Conservation (phyloP, 2,888 invertebrate species). For the Hoplodrina ambigua region DNA sequence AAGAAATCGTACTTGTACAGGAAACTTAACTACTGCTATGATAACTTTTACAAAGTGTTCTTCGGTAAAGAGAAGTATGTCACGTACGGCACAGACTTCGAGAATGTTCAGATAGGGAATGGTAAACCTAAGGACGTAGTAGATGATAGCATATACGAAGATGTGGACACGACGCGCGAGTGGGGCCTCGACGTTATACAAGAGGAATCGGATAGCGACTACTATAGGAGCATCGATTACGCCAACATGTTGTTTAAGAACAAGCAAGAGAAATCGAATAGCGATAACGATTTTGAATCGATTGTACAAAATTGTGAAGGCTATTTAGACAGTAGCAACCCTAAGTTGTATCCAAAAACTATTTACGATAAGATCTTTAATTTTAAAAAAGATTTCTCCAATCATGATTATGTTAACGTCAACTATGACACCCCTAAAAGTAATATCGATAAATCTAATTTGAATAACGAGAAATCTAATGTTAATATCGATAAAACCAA, state of each 20-base stretch:
- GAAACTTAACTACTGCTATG: slow-evolving; percentile 87
- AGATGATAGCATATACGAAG: slow-evolving; percentile 84
- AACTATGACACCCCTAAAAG: slow-evolving; percentile 68
- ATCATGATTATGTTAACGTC: slow-evolving; percentile 83
- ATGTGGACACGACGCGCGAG: slow-evolving; percentile 78
- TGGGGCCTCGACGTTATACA: slow-evolving; percentile 86
- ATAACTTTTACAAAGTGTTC: slow-evolving; percentile 87
- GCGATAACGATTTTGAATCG: slow-evolving; percentile 63
- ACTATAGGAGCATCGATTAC: slow-evolving; percentile 86
- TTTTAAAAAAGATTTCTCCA: slow-evolving; percentile 85
- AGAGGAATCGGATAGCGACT: slow-evolving; percentile 88
- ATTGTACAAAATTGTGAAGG: slow-evolving; percentile 78
- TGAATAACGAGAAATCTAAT: slow-evolving; percentile 46
- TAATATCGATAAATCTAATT: slow-evolving; percentile 52
- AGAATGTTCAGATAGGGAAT: slow-evolving; percentile 52
- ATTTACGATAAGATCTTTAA: slow-evolving; percentile 83
- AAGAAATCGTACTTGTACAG: slow-evolving; percentile 85
- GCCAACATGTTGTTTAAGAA: slow-evolving; percentile 76
- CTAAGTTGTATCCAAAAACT: slow-evolving; percentile 79
- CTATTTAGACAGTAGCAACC: slow-evolving; percentile 67
- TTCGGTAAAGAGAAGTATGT: slow-evolving; percentile 78
- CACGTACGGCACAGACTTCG: slow-evolving; percentile 57
- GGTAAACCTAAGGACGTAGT: slow-evolving; percentile 57
- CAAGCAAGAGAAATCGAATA: slow-evolving; percentile 51
- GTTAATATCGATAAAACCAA: slow-evolving; percentile 44